Evolutionary conservation across 2,888 invertebrate genomes (phyloP).

Genomic region (Drosophila vallismaia): DNA sequence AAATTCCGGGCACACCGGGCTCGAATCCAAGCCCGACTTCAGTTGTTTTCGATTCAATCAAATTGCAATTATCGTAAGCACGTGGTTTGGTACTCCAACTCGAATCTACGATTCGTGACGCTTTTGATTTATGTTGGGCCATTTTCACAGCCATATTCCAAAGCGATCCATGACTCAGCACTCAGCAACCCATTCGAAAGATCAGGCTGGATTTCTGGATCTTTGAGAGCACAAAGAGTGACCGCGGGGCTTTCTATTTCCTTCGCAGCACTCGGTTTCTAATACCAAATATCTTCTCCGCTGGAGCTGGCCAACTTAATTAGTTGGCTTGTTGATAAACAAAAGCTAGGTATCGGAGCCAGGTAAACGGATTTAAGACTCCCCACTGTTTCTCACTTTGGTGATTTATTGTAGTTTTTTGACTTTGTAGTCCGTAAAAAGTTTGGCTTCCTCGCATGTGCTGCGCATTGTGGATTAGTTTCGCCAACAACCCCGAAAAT

Average conservation of each 20-base stretch:
- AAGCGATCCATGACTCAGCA: slow-evolving; percentile 66
- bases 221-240: slow-evolving; percentile 29
- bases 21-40: slow-evolving; percentile 1
- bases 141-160: slow-evolving; percentile 43
- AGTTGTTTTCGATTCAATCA: slow-evolving; percentile 53
- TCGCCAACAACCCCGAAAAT: slow-evolving; percentile 14
- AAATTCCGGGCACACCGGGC: slow-evolving; percentile 29
- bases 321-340: slow-evolving; percentile 54
- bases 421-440: slow-evolving; percentile 31
- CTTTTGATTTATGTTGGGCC: slow-evolving; percentile 48
- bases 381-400: slow-evolving; percentile 24
- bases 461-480: slow-evolving; percentile 57
- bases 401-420: slow-evolving; percentile 40
- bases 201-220: slow-evolving; percentile 54
- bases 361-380: slow-evolving; percentile 73
- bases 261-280: neutral
- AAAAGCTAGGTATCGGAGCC: slow-evolving; percentile 31
- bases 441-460: slow-evolving; percentile 52
- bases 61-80: slow-evolving; percentile 58
- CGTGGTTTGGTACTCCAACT: slow-evolving; percentile 47
- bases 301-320: slow-evolving; percentile 58
- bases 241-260: slow-evolving; percentile 72
- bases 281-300: neutral
- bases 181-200: slow-evolving; percentile 39
- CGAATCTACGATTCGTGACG: slow-evolving; percentile 48